phyloP scores from a whole-genome alignment of 2,797 vertebrate genomes.

The Psittacula derbiana region DNA sequence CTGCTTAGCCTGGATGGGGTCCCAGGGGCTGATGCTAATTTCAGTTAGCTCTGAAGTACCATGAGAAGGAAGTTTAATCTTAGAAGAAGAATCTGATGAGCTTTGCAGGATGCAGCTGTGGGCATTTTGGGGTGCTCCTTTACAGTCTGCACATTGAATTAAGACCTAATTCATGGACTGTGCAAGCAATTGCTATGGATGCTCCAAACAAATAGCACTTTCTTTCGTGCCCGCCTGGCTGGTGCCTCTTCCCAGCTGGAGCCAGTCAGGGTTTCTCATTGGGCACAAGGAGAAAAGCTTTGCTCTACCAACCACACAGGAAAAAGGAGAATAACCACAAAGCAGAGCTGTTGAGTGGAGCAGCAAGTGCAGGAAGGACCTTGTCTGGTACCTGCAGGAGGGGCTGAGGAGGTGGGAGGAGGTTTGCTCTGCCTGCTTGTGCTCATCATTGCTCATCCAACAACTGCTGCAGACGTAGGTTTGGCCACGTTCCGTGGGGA shows the following conservation, averaged over 20 bases:
- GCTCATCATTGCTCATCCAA: fast-evolving
- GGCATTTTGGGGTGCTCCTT: neutral
- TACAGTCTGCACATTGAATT: neutral
- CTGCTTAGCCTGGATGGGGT: neutral
- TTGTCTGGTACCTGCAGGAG: neutral
- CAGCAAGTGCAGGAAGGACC: neutral
- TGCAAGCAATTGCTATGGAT: conserved; percentile 15
- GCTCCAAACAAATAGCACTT: conserved; percentile 31
- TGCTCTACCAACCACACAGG: neutral
- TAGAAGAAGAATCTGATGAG: neutral
- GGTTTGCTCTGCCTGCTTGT: neutral
- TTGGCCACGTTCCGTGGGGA: neutral
- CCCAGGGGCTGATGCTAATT: neutral
- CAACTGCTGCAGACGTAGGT: fast-evolving
- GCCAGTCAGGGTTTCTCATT: neutral
- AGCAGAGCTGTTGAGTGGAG: neutral
- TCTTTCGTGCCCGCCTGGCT: neutral
- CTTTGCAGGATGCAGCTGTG: neutral
- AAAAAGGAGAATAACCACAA: neutral
- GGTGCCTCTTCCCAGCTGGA: neutral
- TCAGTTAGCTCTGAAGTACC: neutral
- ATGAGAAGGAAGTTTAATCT: neutral
- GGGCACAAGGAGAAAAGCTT: neutral
- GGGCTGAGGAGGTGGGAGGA: neutral
- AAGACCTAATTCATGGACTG: neutral